These are phyloP conservation scores for Merops nubicus DNA, from an alignment of 2,113 vertebrate genomes.

Conservation along the genomic window DNA sequence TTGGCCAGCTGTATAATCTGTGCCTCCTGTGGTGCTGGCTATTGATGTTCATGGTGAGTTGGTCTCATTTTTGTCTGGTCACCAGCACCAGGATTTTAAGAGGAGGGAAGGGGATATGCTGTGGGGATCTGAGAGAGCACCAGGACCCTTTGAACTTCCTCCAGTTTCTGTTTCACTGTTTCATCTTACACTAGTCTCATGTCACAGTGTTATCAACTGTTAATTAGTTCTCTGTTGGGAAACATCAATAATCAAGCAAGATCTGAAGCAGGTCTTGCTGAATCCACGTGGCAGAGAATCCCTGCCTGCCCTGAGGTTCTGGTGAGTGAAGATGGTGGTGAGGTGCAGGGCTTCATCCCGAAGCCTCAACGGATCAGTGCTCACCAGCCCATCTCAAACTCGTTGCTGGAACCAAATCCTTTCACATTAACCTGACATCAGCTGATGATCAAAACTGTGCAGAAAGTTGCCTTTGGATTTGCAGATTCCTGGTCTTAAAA, in stretches of 20 bases:
- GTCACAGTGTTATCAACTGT: background rate
- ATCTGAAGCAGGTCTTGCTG: background rate
- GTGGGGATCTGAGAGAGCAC: background rate
- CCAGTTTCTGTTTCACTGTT: background rate
- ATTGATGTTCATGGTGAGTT: background rate
- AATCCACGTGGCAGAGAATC: background rate
- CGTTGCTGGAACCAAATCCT: background rate
- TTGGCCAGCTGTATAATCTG: background rate
- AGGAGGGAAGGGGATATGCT: background rate
- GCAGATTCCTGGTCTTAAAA: background rate
- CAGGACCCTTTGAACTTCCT: background rate
- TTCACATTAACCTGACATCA: background rate
- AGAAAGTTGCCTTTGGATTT: background rate
- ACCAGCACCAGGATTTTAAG: background rate
- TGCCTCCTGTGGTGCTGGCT: background rate
- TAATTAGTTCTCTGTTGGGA: background rate
- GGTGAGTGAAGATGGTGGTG: rapidly evolving
- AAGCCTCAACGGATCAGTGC: background rate
- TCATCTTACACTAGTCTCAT: background rate
- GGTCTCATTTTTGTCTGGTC: background rate
- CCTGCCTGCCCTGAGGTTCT: background rate
- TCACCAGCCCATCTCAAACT: background rate
- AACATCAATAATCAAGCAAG: too few relatives aligned
- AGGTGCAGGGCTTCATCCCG: background rate
- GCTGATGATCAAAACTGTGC: background rate